phyloP scores from a whole-genome alignment of 2,797 vertebrate species.

The Amphiprion clarkii region DNA sequence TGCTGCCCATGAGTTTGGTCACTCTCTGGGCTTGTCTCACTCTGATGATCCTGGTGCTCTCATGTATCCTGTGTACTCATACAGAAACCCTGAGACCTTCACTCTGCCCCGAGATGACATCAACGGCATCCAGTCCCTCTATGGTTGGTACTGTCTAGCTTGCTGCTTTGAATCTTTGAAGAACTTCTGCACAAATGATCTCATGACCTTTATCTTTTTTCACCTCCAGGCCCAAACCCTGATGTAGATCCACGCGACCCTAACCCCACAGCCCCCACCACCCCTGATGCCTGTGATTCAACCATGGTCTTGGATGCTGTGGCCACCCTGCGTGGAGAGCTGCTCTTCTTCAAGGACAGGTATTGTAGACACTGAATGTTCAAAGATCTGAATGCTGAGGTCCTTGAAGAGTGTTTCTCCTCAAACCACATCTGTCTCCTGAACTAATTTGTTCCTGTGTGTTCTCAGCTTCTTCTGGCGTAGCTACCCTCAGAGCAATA shows the following conservation, averaged over 20 bases:
- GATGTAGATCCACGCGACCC: background rate
- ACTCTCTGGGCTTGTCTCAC: constrained; percentile 83
- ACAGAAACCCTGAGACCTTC: constrained; percentile 72
- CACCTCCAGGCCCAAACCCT: constrained; percentile 78
- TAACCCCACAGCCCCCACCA: constrained; percentile 56
- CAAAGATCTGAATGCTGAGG: background rate
- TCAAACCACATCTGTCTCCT: background rate
- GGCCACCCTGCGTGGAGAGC: constrained; percentile 85
- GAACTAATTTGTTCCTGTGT: constrained; percentile 12
- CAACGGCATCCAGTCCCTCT: constrained; percentile 82
- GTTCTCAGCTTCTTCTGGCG: constrained; percentile 89
- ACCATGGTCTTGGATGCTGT: constrained; percentile 86
- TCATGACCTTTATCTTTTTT: background rate
- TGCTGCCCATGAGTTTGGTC: constrained; percentile 86
- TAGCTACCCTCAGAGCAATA: constrained; percentile 72
- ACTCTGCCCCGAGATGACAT: constrained; percentile 77
- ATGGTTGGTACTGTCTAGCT: constrained; percentile 65
- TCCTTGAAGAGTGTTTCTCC: background rate
- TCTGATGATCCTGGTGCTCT: constrained; percentile 78
- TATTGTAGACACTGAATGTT: constrained; percentile 61
- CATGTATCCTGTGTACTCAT: constrained; percentile 80
- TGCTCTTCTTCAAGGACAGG: constrained; percentile 92
- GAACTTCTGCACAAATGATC: too few relatives aligned
- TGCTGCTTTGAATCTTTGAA: background rate
- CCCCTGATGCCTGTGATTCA: constrained; percentile 85